Conservation (phyloP, 2,888 invertebrate genomes). For the Tinea semifulvella region DNA sequence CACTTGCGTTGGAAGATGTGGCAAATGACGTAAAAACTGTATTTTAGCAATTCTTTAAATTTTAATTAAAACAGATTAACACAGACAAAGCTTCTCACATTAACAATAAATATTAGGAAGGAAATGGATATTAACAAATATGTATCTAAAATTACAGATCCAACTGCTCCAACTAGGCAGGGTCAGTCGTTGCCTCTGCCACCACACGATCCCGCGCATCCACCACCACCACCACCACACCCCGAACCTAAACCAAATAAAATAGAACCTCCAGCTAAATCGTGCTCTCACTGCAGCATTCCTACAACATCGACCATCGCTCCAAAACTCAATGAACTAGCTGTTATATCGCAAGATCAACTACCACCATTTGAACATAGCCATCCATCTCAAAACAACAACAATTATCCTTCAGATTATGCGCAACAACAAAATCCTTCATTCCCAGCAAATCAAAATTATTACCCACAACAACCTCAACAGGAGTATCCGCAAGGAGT, state of each 20-base stretch:
- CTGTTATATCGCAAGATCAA: slow-evolving; percentile 22
- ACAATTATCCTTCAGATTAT: not conserved
- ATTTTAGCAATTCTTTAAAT: too few species aligned
- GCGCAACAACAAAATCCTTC: slow-evolving; percentile 17
- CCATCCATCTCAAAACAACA: not conserved
- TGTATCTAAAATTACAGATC: slow-evolving; percentile 39
- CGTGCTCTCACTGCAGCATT: slow-evolving; percentile 69
- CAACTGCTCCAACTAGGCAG: slow-evolving; percentile 30
- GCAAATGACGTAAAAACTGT: too few species aligned
- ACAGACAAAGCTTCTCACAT: too few species aligned
- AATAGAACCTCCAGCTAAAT: slow-evolving; percentile 45
- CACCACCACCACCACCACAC: slow-evolving; percentile 24
- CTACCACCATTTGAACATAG: slow-evolving; percentile 13
- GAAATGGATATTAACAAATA: too few species aligned
- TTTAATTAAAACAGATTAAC: too few species aligned
- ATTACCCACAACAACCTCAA: slow-evolving; percentile 6
- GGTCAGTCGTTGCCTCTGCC: slow-evolving; percentile 39
- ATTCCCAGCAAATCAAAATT: slow-evolving; percentile 4
- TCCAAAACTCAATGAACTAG: slow-evolving; percentile 22
- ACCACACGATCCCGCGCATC: slow-evolving; percentile 18
- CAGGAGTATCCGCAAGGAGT: slow-evolving; percentile 14
- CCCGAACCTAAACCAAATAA: slow-evolving; percentile 27
- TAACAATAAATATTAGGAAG: too few species aligned
- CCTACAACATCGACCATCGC: slow-evolving; percentile 55
- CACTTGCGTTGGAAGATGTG: too few species aligned